Evolutionary conservation across 2,888 invertebrate genomes (phyloP).

Genomic region (Amblyjoppa proteus): DNA sequence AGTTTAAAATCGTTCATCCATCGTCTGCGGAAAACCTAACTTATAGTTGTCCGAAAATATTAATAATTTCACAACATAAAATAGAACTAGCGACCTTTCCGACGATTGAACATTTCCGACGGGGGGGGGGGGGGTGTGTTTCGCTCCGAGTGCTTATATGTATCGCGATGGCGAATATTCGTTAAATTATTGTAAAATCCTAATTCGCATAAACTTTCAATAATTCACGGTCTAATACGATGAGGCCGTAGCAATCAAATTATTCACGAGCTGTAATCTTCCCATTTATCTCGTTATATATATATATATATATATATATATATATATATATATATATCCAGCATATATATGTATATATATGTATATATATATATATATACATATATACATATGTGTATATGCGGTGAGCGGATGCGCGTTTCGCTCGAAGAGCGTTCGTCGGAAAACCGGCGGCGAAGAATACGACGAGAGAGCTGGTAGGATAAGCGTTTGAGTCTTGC

Average conservation of each 20-base stretch:
- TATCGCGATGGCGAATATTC: conserved; percentile 1
- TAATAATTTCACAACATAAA: no score
- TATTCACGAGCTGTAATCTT: conserved; percentile 66
- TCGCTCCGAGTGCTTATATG: neutral
- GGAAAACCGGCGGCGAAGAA: conserved; percentile 63
- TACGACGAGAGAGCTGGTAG: conserved; percentile 41
- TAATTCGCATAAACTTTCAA: conserved; percentile 42
- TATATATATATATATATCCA: no score
- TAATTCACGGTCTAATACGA: conserved; percentile 39
- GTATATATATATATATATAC: neutral
- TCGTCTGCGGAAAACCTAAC: no score
- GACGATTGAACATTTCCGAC: no score
- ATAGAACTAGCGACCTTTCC: no score
- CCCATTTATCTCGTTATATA: conserved; percentile 60
- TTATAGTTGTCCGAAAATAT: no score
- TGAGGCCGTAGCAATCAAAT: conserved; percentile 53
- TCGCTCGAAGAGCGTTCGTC: conserved; percentile 60
- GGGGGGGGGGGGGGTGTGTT: neutral
- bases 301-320: neutral
- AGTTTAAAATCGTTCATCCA: no score
- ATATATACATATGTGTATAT: neutral
- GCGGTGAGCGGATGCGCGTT: conserved; percentile 66
- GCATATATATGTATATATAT: neutral
- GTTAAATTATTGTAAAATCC: conserved; percentile 15
- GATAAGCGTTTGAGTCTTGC: conserved; percentile 32